Base-by-base conservation (phyloP, 2,797 vertebrate genomes). In the Brachyalestes nurse region DNA sequence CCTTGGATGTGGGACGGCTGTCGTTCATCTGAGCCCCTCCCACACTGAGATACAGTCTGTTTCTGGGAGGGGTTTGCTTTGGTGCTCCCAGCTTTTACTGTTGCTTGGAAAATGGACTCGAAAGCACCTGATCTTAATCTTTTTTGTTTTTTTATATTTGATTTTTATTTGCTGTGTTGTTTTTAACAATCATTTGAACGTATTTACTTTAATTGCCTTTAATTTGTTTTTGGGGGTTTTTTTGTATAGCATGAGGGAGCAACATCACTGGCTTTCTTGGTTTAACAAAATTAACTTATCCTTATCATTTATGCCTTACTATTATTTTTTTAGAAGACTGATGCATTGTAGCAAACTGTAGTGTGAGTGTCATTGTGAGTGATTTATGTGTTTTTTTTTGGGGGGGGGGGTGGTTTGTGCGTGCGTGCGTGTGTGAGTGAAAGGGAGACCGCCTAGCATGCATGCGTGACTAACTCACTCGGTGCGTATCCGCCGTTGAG, bases 241-340 rank as follows among this genome's bases (percentile, higher is more conserved):
- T 90, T 92, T 93, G 89, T 93, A 87, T 92, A 89, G 89, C 89
- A 82, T 88, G 89, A 93, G 92, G 92, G 91, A 92, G 90, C 92
- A 88, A 87, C 88, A 93, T 94, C 93, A 95, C 93, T 95, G 92
- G 93, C 92, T 95, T 94, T 93, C 92, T 90, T 94, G 90, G 90
- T 93, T 92, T 90, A 86, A 93, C 85, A 86, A 91, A 92, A 88
- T 86, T 71, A 77, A 82, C 90, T 92, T 90, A 94, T 94, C 91
- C 89, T 91, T 90, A 94, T 94, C 91, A 92, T 94, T 94, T 95
- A 92, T 94, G 94, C 93, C 93, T 95, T 95, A 94, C 90, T 90
- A 91, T 94, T 93, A 89, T 51, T 40, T 57, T 79, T 83, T 89
- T 93, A 91, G 90, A 90, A 87, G 92, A 93, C 91, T 90, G 90